These are phyloP conservation scores for Glossophaga mutica DNA, from an alignment of 2,797 vertebrate species.

Conservation along the genomic window DNA sequence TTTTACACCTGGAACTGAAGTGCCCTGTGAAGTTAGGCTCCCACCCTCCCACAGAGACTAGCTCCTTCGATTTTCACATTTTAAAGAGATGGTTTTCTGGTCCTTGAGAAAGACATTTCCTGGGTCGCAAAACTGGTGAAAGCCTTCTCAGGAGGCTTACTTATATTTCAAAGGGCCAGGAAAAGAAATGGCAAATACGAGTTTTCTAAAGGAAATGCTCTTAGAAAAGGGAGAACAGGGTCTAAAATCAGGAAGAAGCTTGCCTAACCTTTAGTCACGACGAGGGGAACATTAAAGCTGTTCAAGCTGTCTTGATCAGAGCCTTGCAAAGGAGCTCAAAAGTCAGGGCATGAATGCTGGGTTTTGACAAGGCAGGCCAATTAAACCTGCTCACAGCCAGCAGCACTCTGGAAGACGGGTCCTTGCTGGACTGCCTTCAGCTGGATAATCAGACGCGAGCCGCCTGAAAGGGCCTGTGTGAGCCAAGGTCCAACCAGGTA, in stretches of 20 bases:
- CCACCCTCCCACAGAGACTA: neutral
- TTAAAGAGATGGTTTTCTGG: neutral
- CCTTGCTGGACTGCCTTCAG: neutral
- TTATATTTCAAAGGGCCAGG: neutral
- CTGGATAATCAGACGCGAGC: neutral
- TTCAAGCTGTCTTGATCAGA: neutral
- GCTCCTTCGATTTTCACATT: neutral
- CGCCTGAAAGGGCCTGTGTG: neutral
- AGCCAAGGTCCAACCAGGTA: neutral
- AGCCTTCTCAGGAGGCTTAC: neutral
- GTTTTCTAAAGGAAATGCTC: conserved; percentile 22
- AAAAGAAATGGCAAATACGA: neutral
- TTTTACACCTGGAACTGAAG: neutral
- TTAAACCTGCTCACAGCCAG: neutral
- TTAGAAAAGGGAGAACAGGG: neutral
- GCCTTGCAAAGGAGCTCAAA: neutral
- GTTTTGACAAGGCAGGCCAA: conserved; percentile 42
- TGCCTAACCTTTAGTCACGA: neutral
- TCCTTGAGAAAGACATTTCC: neutral
- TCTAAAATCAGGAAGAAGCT: neutral
- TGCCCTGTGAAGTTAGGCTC: neutral
- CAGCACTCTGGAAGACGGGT: neutral
- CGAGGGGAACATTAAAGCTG: neutral
- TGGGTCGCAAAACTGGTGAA: neutral
- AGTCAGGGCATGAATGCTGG: neutral